phyloP scores from a whole-genome alignment of 2,113 vertebrate genomes.

The Verasper variegatus region DNA sequence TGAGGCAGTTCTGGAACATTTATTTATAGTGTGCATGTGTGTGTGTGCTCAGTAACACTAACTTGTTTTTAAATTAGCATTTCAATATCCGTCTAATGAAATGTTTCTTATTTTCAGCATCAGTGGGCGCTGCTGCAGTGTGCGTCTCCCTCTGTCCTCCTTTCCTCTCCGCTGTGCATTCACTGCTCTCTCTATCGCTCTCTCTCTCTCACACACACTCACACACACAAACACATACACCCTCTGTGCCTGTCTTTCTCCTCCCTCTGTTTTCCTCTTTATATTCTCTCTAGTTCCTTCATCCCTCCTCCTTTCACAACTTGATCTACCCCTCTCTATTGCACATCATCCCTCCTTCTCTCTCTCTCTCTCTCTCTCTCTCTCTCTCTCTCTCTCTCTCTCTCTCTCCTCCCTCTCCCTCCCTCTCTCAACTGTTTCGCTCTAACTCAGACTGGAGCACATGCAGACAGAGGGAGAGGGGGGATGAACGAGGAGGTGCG shows the following conservation, averaged over 20 bases:
- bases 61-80: conserved; percentile 60
- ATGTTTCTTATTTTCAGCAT: conserved; percentile 77
- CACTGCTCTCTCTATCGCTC: conserved; percentile 18
- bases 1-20: conserved; percentile 21
- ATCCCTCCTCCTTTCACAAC: conserved; percentile 69
- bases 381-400: conserved; percentile 17
- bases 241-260: conserved; percentile 45
- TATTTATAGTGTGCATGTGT: conserved; percentile 45
- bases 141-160: conserved; percentile 64
- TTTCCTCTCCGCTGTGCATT: conserved; percentile 48
- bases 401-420: conserved; percentile 23
- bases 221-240: background rate
- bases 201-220: conserved; percentile 2
- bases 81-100: conserved; percentile 62
- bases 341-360: conserved; percentile 45
- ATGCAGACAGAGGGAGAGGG: conserved; percentile 64
- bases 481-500: conserved; percentile 62
- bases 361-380: conserved; percentile 9
- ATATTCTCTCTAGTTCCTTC: conserved; percentile 76
- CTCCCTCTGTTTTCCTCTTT: conserved; percentile 57
- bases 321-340: conserved; percentile 64
- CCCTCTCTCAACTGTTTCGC: conserved; percentile 49
- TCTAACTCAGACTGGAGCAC: conserved; percentile 49
- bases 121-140: conserved; percentile 76
- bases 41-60: conserved; percentile 29